phyloP scores from a whole-genome alignment of 2,888 invertebrate species.

The Sinotaia quadrata region DNA sequence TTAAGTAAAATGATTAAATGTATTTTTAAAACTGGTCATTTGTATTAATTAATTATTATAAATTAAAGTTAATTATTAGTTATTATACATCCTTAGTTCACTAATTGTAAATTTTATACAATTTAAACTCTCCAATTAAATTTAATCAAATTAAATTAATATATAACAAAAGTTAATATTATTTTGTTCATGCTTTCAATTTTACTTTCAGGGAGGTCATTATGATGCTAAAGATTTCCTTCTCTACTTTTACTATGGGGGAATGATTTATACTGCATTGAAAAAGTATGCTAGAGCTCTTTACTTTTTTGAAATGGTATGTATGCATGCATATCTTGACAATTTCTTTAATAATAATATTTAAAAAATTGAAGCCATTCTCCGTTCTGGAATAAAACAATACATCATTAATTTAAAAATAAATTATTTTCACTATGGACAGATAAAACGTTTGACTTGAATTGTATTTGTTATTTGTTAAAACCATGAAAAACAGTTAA shows the following conservation, averaged over 20 bases:
- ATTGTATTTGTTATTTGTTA: no score
- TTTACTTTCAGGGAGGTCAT: slow-evolving; percentile 78
- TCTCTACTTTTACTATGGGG: slow-evolving; percentile 96
- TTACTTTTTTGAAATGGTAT: slow-evolving; percentile 91
- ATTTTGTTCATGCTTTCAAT: background rate
- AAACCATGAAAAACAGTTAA: no score
- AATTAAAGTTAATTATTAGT: background rate
- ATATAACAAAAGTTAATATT: no score
- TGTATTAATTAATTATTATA: background rate
- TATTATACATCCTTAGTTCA: no score
- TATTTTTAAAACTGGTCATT: background rate
- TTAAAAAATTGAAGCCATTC: no score
- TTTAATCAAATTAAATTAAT: no score
- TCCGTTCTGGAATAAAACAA: no score
- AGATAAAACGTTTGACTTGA: no score
- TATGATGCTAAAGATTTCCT: slow-evolving; percentile 92
- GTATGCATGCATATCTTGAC: slow-evolving; percentile 38
- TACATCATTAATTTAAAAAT: no score
- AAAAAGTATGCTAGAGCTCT: slow-evolving; percentile 93
- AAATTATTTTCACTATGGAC: no score
- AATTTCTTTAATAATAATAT: background rate
- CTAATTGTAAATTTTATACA: background rate
- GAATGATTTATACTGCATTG: slow-evolving; percentile 95
- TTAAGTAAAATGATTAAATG: no score
- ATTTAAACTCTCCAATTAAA: no score